Conservation (phyloP, 2,797 vertebrate species). For the Botia kubotai region DNA sequence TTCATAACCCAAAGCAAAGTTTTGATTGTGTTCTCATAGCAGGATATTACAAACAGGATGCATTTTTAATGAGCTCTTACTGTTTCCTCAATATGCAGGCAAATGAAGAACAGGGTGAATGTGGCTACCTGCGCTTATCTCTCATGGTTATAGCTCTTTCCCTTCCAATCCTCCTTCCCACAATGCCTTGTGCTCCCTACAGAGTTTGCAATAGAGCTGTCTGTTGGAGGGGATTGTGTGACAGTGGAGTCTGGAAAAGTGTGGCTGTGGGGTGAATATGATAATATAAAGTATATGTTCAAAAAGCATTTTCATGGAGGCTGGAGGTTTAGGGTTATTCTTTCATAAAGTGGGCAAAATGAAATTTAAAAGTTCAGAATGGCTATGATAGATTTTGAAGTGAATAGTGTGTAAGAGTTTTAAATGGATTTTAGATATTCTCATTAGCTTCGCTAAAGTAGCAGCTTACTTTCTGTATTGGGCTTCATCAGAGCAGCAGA, state of each 20-base stretch:
- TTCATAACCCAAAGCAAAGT: slow-evolving; percentile 33
- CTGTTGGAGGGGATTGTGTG: slow-evolving; percentile 23
- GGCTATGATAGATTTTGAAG: slow-evolving; percentile 25
- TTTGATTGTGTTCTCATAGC: slow-evolving; percentile 16
- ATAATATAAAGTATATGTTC: slow-evolving; percentile 38
- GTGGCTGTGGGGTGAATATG: slow-evolving; percentile 34
- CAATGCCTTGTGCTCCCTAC: slow-evolving; percentile 9
- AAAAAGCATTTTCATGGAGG: slow-evolving; percentile 29
- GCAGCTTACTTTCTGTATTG: neutral
- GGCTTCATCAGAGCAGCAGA: neutral
- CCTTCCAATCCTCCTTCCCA: slow-evolving; percentile 10
- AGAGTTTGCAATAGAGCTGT: slow-evolving; percentile 33
- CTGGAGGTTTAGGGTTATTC: slow-evolving; percentile 12
- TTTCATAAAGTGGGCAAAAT: slow-evolving; percentile 27
- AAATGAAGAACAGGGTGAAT: slow-evolving; percentile 25
- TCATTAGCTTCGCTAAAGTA: neutral
- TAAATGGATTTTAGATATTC: slow-evolving; percentile 26
- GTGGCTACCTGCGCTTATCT: slow-evolving; percentile 25
- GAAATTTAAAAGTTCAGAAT: slow-evolving; percentile 23
- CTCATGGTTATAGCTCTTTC: neutral
- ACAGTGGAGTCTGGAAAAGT: slow-evolving; percentile 22
- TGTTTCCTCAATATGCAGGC: slow-evolving; percentile 35
- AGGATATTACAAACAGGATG: slow-evolving; percentile 42
- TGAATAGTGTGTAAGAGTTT: slow-evolving; percentile 3
- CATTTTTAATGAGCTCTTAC: slow-evolving; percentile 48